Percentiles rank a stretch among this genome's conserved stretches.
phyloP scores from a whole-genome alignment of 2,888 invertebrate species.

The Thymelicus sylvestris region DNA sequence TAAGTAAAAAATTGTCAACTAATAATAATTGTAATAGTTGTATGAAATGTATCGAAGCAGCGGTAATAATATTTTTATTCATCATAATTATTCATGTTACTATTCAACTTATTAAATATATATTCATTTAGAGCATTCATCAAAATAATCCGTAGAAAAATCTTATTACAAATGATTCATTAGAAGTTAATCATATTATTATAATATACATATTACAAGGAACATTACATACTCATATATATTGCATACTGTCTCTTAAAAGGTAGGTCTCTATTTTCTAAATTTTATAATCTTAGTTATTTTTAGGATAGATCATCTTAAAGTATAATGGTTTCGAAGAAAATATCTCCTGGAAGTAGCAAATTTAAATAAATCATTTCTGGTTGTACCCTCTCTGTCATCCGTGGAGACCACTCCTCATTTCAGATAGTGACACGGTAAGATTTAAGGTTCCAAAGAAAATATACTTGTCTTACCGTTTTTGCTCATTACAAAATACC shows the following conservation, averaged over 20 bases:
- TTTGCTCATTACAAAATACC: neutral
- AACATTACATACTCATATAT: neutral
- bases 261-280: slow-evolving; percentile 5
- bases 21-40: too few relatives aligned
- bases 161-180: neutral
- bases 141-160: neutral
- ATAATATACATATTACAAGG: neutral
- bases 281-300: slow-evolving; percentile 6
- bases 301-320: neutral
- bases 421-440: too few relatives aligned
- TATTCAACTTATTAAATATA: neutral
- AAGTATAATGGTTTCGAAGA: too few relatives aligned
- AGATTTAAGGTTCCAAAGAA: too few relatives aligned
- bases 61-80: neutral
- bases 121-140: neutral
- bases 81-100: slow-evolving; percentile 5
- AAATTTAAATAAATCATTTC: too few relatives aligned
- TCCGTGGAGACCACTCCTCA: too few relatives aligned
- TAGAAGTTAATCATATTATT: neutral
- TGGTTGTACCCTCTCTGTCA: too few relatives aligned
- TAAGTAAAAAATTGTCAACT: too few relatives aligned
- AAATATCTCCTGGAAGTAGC: too few relatives aligned
- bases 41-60: neutral
- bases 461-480: neutral
- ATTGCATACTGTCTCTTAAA: neutral